A percentile compares a stretch with the other conserved stretches of the same genome.
These are phyloP conservation scores for Mantis religiosa DNA, from an alignment of 2,888 invertebrate genomes.

Conservation along the genomic window DNA sequence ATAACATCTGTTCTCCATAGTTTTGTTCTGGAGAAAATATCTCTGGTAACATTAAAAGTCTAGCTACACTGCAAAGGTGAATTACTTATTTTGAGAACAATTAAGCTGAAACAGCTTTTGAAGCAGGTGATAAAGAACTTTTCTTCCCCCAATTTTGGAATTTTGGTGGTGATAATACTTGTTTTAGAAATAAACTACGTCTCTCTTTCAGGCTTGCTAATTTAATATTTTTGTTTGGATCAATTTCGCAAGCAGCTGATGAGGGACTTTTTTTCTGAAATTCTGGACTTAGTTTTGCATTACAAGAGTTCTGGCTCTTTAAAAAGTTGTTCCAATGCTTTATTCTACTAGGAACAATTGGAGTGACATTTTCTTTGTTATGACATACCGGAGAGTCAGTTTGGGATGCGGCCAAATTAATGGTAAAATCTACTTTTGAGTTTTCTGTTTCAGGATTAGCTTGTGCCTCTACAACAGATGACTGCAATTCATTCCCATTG, in stretches of 20 bases:
- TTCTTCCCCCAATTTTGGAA: constrained; percentile 46
- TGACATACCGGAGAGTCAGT: constrained; percentile 27
- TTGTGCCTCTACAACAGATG: not conserved
- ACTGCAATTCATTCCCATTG: not conserved
- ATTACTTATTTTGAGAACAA: no score
- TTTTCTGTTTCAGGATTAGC: not conserved
- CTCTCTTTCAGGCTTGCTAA: constrained; percentile 49
- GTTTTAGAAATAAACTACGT: constrained; percentile 53
- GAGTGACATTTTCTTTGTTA: constrained; percentile 40
- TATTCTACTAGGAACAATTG: constrained; percentile 33
- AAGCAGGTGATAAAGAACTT: constrained; percentile 37
- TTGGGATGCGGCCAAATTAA: not conserved
- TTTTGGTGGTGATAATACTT: constrained; percentile 56
- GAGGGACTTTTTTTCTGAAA: constrained; percentile 1
- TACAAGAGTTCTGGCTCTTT: constrained; percentile 22
- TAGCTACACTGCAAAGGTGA: no score
- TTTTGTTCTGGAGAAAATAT: no score
- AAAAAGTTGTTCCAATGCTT: constrained; percentile 33
- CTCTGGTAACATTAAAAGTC: no score
- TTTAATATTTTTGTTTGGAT: constrained; percentile 12
- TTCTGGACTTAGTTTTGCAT: constrained; percentile 11
- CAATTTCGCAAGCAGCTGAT: not conserved
- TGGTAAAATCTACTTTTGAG: not conserved
- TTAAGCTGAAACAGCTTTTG: constrained; percentile 34
- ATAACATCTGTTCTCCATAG: no score